Base-by-base conservation (phyloP, 2,888 invertebrate species). In the Drymonia ruficornis region DNA sequence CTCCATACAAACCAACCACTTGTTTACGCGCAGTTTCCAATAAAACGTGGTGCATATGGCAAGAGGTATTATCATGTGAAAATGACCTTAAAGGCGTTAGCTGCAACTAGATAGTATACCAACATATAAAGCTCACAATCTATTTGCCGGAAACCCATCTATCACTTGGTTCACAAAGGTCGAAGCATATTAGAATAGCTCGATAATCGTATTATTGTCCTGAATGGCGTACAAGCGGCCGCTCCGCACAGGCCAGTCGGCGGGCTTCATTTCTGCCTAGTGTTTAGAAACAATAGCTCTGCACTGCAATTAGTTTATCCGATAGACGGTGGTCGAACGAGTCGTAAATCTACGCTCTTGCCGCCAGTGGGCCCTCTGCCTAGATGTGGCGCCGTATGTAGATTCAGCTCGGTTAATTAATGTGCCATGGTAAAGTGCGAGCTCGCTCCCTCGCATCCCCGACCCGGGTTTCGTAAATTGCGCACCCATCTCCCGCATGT, bases 241-340 rank as follows among this genome's bases (percentile, higher is more conserved):
- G 76, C 76, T 67, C 74, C 69, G 73, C 77, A 70, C 76, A 68
- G 70, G 70, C 63, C 54, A 68, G 62, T 63, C 59, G 62, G 60
- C 16, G 40, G 16, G 45, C 45, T 82, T 83, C 78, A 87, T 85
- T 86, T 83, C 84, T 81, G 84, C 78, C 85, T 77, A 82, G 84
- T 84, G 84, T 88, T 90, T 89, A 85, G 91, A 89, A 91, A 91
- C 90, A 91, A 91, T 91, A 88, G 90, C 88, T 85, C 80, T 80
- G 82, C 81, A 72, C 83, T 86, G 89, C 90, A 91, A 91, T 91
- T 91, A 90, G 90, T 91, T 90, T 85, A 88, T 89, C 89, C 84
- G 86, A 91, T 89, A 89, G 89, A 90, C 86, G 89, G 89, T 85
- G 89, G 89, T 87, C 86, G 88, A 86, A 87, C 85, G 83, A 86